Base-by-base conservation (phyloP, 2,888 invertebrate species). In the Metopia argyrocephala region DNA sequence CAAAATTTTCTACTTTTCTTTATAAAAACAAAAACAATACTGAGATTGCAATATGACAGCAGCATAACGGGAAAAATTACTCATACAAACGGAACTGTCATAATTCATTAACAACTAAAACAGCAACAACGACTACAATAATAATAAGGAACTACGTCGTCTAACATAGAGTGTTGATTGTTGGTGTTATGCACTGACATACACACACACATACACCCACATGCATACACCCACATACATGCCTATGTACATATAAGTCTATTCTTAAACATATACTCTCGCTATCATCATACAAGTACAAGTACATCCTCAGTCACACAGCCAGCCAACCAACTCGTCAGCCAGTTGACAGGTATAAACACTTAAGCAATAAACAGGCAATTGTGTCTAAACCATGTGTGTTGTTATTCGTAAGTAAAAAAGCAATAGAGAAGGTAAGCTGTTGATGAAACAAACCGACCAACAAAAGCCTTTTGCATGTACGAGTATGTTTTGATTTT, bases 81-180 rank as follows among this genome's bases (percentile, higher is more conserved):
- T 38, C 9, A 38, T 38, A 38, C 38, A 12, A 38, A 71, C 20
- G 48, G 56, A 50, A 38, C 61, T 84, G 87, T 86, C 86, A 87
- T 87, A 86, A 87, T 87, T 88, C 88, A 87, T 87, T 86, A 87
- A 84, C 84, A 84, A 81, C 52, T 46, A 54, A 74, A 46, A 31
- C 66, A 78, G 70, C 15, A 64, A 38, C 15, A 52, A 70, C 59
- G 66, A 45, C 15, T 9, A n/a, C 25, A 64, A 45, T 9, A 52
- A 70, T 59, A 66, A 45, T 9, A 9, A n/a, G 25, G 57, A 54
- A 23, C 28, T 45, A 59, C 28, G n/a, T 9, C 20, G 28, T 28
- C 18, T n/a, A 18, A 21, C 25, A 50, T 70, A 69, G 56, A 68
- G 54, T 78, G 48, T 27, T 31, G 57, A 59, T 59, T 70, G 76